Evolutionary conservation across 2,113 vertebrate species (phyloP).

Genomic region (Melospiza melodia): DNA sequence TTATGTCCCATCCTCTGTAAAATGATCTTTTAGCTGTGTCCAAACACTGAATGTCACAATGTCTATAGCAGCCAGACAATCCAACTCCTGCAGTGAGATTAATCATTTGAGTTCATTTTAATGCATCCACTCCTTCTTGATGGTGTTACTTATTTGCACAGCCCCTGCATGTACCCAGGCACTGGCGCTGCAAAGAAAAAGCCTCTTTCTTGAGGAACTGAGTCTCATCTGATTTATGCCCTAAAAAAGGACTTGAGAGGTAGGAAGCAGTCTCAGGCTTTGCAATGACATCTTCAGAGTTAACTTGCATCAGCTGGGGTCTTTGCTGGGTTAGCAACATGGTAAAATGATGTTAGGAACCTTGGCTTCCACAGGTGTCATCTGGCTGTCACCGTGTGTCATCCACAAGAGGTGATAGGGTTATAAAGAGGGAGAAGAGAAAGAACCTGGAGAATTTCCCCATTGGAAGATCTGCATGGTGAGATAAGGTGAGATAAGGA

Average conservation of each 20-base stretch:
- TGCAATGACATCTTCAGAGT: neutral
- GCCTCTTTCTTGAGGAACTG: neutral
- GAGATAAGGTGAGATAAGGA: neutral
- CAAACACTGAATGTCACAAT: neutral
- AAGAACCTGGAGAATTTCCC: neutral
- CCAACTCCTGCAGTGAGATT: neutral
- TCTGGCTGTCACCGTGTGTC: neutral
- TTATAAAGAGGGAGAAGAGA: neutral
- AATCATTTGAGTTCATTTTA: neutral
- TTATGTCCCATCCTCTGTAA: neutral
- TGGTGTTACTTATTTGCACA: neutral
- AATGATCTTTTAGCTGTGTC: neutral
- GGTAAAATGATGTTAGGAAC: neutral
- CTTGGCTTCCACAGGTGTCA: neutral
- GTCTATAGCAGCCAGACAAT: neutral
- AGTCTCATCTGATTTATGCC: neutral
- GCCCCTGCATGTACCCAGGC: neutral
- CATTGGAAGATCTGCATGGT: neutral
- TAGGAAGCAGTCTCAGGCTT: neutral
- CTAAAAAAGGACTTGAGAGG: neutral
- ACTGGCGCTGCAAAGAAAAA: neutral
- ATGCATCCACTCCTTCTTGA: neutral
- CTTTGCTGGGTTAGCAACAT: neutral
- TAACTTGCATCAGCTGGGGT: neutral
- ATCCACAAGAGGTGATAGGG: neutral